Percentiles rank a stretch among this genome's conserved stretches.
phyloP scores from a whole-genome alignment of 1,140 invertebrate species.

The Caenorhabditis elegans region DNA sequence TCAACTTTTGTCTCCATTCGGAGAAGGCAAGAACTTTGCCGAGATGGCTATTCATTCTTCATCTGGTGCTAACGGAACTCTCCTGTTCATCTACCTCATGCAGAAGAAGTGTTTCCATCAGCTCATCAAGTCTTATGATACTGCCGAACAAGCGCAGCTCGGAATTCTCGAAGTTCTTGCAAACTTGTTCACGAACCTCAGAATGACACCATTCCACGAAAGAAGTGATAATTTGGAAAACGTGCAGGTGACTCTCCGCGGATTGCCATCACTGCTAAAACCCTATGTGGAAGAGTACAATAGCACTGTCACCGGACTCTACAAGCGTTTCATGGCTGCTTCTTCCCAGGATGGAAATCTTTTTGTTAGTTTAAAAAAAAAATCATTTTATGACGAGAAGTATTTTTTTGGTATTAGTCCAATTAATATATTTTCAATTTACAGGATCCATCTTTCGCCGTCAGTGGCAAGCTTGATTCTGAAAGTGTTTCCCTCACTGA shows the following conservation, averaged over 20 bases:
- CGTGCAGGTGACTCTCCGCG: constrained; percentile 7
- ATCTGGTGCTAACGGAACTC: constrained; percentile 59
- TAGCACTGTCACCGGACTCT: constrained; percentile 14
- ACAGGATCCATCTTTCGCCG: constrained; percentile 51
- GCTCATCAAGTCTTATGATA: constrained; percentile 47
- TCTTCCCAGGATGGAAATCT: constrained; percentile 23
- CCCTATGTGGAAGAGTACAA: constrained; percentile 36
- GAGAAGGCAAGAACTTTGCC: constrained; percentile 56
- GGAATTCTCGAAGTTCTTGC: constrained; percentile 27
- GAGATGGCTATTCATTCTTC: constrained; percentile 58
- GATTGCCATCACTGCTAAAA: neutral
- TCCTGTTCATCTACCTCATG: constrained; percentile 60
- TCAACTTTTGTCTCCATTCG: constrained; percentile 50
- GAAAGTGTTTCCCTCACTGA: constrained; percentile 37
- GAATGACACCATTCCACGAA: constrained; percentile 36
- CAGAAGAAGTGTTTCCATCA: constrained; percentile 59
- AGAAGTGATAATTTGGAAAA: constrained; percentile 32
- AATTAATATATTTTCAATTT: constrained; percentile 4
- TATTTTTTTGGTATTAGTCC: too few species aligned
- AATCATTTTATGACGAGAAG: neutral
- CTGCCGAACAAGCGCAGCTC: constrained; percentile 33
- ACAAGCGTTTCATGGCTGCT: constrained; percentile 30
- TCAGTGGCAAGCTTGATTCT: constrained; percentile 38
- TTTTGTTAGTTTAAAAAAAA: constrained; percentile 7
- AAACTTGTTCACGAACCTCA: constrained; percentile 28